Percentiles rank a stretch among this genome's conserved stretches.
Conservation (phyloP, 2,888 invertebrate genomes). For the Tetanocera ferruginea region DNA sequence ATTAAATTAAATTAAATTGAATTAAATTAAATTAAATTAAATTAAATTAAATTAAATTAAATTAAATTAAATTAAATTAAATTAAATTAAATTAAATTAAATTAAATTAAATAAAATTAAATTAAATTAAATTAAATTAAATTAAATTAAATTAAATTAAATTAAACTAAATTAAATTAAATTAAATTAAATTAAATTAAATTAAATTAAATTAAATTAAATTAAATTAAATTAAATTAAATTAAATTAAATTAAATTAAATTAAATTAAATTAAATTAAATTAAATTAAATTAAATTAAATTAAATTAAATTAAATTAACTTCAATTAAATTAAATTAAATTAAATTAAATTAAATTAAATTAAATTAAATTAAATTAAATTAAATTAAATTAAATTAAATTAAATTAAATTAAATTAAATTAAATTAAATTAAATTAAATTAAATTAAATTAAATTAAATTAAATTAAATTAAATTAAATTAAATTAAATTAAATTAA, state of each 20-base stretch:
- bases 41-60: not conserved
- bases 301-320: conserved; percentile 19
- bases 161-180: not conserved
- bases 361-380: not conserved
- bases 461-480: conserved; percentile 19
- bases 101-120: not conserved
- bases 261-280: not conserved
- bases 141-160: not conserved
- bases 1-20: not conserved
- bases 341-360: conserved; percentile 18
- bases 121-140: not conserved
- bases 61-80: not conserved
- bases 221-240: not conserved
- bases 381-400: not conserved
- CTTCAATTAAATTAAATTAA: conserved; percentile 16
- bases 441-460: conserved; percentile 17
- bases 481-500: conserved; percentile 18
- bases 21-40: not conserved
- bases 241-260: not conserved
- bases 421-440: conserved; percentile 18
- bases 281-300: conserved; percentile 12
- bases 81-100: not conserved
- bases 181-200: not conserved
- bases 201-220: not conserved
- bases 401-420: not conserved